phyloP scores from a whole-genome alignment of 2,113 vertebrate genomes.

The Pygoscelis antarcticus region DNA sequence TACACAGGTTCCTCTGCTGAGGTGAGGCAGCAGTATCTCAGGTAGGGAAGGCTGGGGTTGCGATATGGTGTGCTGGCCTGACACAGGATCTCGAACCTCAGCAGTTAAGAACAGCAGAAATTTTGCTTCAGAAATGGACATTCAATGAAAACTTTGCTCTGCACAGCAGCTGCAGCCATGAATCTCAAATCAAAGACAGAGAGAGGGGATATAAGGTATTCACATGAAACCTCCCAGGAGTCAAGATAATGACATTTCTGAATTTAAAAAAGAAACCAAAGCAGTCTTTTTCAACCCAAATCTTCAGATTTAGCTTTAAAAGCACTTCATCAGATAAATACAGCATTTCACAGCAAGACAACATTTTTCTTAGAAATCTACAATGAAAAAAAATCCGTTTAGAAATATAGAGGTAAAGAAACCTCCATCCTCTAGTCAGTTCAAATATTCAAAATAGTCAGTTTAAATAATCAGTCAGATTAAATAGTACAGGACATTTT shows the following conservation, averaged over 20 bases:
- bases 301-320: neutral
- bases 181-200: neutral
- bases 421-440: neutral
- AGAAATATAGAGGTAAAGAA: neutral
- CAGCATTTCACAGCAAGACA: neutral
- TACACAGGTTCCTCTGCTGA: accelerated
- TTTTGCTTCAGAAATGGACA: neutral
- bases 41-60: neutral
- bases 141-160: neutral
- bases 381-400: neutral
- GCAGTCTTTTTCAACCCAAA: neutral
- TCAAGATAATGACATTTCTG: neutral
- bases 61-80: neutral
- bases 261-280: neutral
- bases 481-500: neutral
- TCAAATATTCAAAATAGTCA: neutral
- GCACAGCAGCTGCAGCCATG: neutral
- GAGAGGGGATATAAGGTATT: neutral
- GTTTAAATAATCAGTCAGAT: neutral
- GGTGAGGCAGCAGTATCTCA: accelerated
- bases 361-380: neutral
- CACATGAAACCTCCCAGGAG: neutral
- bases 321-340: neutral
- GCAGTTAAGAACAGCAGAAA: neutral
- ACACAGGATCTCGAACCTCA: neutral